Evolutionary conservation across 2,888 invertebrate genomes (phyloP), one percentile per base, ranked within the genome.

Genomic region (Drosophila maculinotata): DNA sequence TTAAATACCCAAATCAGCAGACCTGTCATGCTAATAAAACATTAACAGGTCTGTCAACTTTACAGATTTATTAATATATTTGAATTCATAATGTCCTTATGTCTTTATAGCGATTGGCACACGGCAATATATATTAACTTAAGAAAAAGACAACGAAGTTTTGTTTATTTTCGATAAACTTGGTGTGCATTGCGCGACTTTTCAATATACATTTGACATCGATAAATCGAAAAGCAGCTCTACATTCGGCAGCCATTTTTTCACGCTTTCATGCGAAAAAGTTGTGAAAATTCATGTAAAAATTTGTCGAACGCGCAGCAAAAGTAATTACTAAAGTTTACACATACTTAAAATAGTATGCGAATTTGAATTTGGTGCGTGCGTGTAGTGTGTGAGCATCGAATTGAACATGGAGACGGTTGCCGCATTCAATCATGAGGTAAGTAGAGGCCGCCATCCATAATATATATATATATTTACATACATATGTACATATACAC

Each of bases 341-440:
- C 3, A 25, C 23, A 35, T 54, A 65, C 35, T 56, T 4, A 10
- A 51, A 58, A 64, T 76, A 82, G 64, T 71, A 84, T 81, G 84
- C 79, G 60, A 79, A 69, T 71, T 72, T 80, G 68, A 76, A 67
- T 42, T 39, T 72, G 45, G 80, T 70, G 70, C 41, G 81, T 71
- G 74, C 59, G 76, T 70, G 81, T 57, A 79, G 79, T 84, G 79
- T 63, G 78, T 79, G 74, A 65, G 45, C 54, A 67, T 58, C 54
- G 53, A 56, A 79, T 71, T 42, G 53, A 81, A 44, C 76, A 92
- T 92, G 91, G 91, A 92, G 72, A 91, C 90, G 76, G 91, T 92
- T 65, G 89, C 89, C 60, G 90, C 91, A 60, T 91, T 92, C 75
- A 92, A 92, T 82, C 90, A 85, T 79, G 91, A 92, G 90, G 91